Evolutionary conservation across 2,888 invertebrate genomes (phyloP).

Genomic region (Salpingus planirostris): DNA sequence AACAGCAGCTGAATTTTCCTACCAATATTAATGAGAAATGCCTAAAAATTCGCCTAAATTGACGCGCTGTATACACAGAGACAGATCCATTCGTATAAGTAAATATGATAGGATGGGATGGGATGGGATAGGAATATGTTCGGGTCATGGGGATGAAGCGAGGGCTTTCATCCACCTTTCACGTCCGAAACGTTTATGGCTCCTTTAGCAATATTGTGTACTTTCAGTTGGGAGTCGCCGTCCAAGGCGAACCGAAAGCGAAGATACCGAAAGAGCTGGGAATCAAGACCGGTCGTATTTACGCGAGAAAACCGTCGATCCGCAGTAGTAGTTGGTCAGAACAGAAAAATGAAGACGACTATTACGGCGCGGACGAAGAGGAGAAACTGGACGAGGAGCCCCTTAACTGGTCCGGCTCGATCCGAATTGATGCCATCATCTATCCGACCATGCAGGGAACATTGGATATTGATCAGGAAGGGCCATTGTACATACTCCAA

Average conservation of each 20-base stretch:
- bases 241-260: conserved; percentile 37
- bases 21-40: too few species aligned
- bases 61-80: too few species aligned
- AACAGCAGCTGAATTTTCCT: too few species aligned
- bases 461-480: conserved; percentile 48
- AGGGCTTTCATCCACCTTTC: too few species aligned
- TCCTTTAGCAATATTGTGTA: too few species aligned
- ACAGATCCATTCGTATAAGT: too few species aligned
- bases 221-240: conserved; percentile 40
- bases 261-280: conserved; percentile 37
- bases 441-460: conserved; percentile 51
- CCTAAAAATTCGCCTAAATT: too few species aligned
- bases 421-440: conserved; percentile 48
- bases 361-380: conserved; percentile 33
- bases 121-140: background rate
- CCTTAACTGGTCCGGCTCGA: conserved; percentile 47
- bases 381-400: conserved; percentile 43
- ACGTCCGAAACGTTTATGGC: conserved; percentile 13
- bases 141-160: too few species aligned
- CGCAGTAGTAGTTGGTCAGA: too few species aligned
- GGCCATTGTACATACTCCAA: conserved; percentile 41
- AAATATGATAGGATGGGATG: background rate
- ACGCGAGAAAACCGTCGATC: conserved; percentile 22
- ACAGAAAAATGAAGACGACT: conserved; percentile 38
- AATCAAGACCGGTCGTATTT: conserved; percentile 34